Conservation (phyloP, 2,888 invertebrate genomes). For the Adineta ricciae region DNA sequence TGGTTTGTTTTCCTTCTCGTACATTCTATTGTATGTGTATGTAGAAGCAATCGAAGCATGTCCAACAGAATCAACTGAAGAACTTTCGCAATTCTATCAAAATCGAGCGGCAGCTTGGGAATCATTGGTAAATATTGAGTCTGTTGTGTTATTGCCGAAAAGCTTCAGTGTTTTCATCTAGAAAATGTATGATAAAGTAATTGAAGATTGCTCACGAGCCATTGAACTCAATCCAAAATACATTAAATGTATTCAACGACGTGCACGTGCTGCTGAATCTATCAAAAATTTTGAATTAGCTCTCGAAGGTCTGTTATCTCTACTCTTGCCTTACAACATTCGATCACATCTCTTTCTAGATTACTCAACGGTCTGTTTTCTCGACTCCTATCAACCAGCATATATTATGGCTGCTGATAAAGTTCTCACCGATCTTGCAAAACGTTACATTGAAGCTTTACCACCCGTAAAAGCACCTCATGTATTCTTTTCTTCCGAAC, state of each 20-base stretch:
- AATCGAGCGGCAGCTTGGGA: constrained; percentile 90
- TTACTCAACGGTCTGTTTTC: constrained; percentile 6
- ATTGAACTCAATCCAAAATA: constrained; percentile 73
- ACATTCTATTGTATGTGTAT: background rate
- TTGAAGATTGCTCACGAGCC: constrained; percentile 74
- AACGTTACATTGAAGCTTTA: background rate
- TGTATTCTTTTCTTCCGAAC: too few species aligned
- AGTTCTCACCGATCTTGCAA: background rate
- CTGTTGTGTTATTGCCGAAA: background rate
- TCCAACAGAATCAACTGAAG: constrained; percentile 58
- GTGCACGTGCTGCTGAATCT: constrained; percentile 61
- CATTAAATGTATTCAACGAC: constrained; percentile 71
- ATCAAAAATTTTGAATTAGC: constrained; percentile 68
- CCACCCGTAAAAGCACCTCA: background rate
- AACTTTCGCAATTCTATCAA: constrained; percentile 81
- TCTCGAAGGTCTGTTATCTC: constrained; percentile 57
- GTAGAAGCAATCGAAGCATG: constrained; percentile 50
- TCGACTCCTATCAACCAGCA: background rate
- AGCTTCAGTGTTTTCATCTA: constrained; percentile 37
- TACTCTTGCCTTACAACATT: background rate
- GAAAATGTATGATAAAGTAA: constrained; percentile 69
- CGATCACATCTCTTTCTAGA: background rate
- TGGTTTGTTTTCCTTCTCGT: background rate
- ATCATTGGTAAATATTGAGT: constrained; percentile 58
- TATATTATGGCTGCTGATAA: constrained; percentile 17